Evolutionary conservation across 2,888 invertebrate species (phyloP), one percentile per base, ranked within the genome.

Genomic region (Dynastes maya): DNA sequence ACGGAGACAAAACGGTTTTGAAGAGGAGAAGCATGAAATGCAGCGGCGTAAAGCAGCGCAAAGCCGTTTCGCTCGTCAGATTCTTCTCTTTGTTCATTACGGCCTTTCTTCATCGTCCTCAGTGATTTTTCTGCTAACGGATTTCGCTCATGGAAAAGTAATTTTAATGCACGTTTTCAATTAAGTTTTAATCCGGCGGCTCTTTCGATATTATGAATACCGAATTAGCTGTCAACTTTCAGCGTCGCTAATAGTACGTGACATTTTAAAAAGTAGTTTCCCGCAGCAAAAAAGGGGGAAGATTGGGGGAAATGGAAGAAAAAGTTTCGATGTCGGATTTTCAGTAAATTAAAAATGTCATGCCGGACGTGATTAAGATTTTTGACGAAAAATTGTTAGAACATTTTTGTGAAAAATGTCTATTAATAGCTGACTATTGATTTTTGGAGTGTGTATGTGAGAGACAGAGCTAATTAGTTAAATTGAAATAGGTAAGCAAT

Each of bases 111-210:
- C 58, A 22, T 29, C 37, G 16, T 51, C 64, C 45, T 55, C 65
- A 27, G 29, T 64, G 71, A 40, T 61, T 61, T 74, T 63, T 9
- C 29, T 9, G 63, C 82, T 58, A 82, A 29, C 49, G 51, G 68
- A 85, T 84, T 84, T 82, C 77, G 83, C 82, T 84, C 83, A 84
- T 83, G 84, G 84, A 83, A 83, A 85, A 85, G 85, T 85, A 84
- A 85, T 86, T 85, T 85, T 85, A 84, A 85, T 84, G 83, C 83
- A 82, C 83, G 82, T 84, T 84, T 85, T 85, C 85, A 85, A 85
- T 86, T 85, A 85, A 85, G 82, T 78, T 78, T 79, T 74, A 49
- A 61, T 61, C 72, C 81, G 82, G 81, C 82, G 81, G 82, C 82
- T 77, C 76, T 79, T 79, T 78, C 68, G 58, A 61, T 77, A 67